These are phyloP conservation scores for Erythrocercus mccallii DNA, from an alignment of 2,113 vertebrate species.

Conservation along the genomic window DNA sequence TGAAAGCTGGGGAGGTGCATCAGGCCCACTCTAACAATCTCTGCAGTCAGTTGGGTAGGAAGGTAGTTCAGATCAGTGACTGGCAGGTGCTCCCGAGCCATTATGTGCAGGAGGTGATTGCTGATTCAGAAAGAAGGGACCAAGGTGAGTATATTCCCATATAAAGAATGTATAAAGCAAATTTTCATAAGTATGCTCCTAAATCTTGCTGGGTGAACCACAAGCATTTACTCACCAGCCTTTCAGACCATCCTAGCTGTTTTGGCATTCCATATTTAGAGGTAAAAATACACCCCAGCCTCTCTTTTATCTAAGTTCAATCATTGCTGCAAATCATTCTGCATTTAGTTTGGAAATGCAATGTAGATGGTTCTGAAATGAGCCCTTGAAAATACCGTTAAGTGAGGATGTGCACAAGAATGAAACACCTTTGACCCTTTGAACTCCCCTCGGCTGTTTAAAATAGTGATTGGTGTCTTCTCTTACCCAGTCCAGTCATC, in stretches of 20 bases:
- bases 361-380: neutral
- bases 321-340: neutral
- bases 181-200: neutral
- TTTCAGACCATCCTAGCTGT: neutral
- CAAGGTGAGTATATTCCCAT: neutral
- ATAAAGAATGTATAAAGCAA: neutral
- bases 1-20: neutral
- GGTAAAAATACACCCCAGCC: neutral
- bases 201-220: neutral
- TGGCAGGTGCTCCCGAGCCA: neutral
- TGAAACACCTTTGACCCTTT: neutral
- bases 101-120: neutral
- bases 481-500: neutral
- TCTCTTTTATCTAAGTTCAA: neutral
- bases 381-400: neutral
- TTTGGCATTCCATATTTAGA: neutral
- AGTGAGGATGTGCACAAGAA: neutral
- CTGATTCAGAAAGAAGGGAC: neutral
- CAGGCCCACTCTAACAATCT: neutral
- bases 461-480: neutral
- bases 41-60: neutral
- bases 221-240: neutral
- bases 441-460: neutral
- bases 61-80: neutral
- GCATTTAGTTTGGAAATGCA: neutral